phyloP scores from a whole-genome alignment of 1,140 invertebrate species.

The Zaprionus capensis region DNA sequence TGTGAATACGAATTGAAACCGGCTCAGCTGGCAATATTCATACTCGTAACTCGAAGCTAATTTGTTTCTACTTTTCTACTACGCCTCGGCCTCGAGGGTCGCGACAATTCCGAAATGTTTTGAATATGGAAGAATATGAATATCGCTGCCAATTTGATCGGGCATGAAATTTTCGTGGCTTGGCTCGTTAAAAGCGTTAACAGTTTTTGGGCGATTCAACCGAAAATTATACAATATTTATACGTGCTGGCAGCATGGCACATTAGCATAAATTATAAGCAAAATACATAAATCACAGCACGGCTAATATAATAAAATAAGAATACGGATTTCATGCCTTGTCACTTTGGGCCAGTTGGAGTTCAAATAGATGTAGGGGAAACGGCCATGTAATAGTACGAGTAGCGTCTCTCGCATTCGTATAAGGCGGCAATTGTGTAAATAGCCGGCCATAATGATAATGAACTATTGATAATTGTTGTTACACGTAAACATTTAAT shows the following conservation, averaged over 20 bases:
- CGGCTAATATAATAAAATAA: conserved; percentile 14
- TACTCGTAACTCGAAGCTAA: conserved; percentile 23
- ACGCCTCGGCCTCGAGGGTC: conserved; percentile 42
- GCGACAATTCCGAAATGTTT: conserved; percentile 31
- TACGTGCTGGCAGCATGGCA: conserved; percentile 34
- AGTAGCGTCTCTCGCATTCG: background rate
- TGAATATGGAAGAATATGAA: conserved; percentile 29
- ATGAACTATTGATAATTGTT: conserved; percentile 49
- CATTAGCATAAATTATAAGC: conserved; percentile 68
- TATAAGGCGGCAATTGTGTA: conserved; percentile 48
- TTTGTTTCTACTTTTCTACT: conserved; percentile 34
- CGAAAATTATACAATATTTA: conserved; percentile 27
- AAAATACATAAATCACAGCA: conserved; percentile 46
- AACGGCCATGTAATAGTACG: background rate
- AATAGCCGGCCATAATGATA: conserved; percentile 43
- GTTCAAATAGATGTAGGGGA: conserved; percentile 51
- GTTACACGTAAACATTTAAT: conserved; percentile 55
- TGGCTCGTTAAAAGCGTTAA: conserved; percentile 46
- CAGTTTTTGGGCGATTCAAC: conserved; percentile 15
- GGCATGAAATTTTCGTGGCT: conserved; percentile 40
- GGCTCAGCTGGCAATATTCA: conserved; percentile 42
- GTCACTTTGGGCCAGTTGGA: conserved; percentile 35
- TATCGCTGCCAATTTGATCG: conserved; percentile 30
- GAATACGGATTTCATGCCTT: conserved; percentile 62
- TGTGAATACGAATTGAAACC: conserved; percentile 39